Percentiles rank a stretch among this genome's conserved stretches.
Evolutionary conservation across 2,888 invertebrate species (phyloP).

Genomic region (Mythimna albipuncta): DNA sequence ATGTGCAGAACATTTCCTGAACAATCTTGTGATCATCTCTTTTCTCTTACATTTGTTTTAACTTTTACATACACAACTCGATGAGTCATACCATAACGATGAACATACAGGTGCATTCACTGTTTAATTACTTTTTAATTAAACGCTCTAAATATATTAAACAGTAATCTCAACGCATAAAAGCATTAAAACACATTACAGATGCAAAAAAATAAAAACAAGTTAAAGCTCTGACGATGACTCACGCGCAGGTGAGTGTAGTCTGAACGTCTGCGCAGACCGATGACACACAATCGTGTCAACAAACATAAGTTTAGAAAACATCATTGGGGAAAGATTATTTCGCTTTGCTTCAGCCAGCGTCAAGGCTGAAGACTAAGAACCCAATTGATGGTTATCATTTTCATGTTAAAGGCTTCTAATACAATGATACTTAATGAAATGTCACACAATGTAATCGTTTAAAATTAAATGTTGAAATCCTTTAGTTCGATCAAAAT

Average conservation of each 20-base stretch:
- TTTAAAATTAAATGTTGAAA: neutral
- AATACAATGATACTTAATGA: neutral
- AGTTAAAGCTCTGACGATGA: slow-evolving; percentile 56
- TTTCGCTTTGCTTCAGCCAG: neutral
- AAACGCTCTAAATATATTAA: slow-evolving; percentile 39
- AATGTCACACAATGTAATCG: neutral
- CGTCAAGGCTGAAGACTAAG: neutral
- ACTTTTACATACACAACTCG: neutral
- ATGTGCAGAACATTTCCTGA: neutral
- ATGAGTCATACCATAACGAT: slow-evolving; percentile 23
- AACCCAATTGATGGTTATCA: neutral
- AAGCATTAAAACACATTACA: slow-evolving; percentile 30
- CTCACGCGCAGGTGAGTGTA: slow-evolving; percentile 70
- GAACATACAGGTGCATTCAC: slow-evolving; percentile 23
- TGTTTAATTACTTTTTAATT: slow-evolving; percentile 41
- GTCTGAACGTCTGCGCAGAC: slow-evolving; percentile 64
- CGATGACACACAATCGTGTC: slow-evolving; percentile 58
- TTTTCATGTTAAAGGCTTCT: neutral
- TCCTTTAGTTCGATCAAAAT: too few species aligned
- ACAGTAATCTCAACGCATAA: slow-evolving; percentile 28
- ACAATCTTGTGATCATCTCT: neutral
- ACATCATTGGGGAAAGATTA: neutral
- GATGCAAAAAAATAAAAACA: slow-evolving; percentile 36
- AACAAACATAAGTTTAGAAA: slow-evolving; percentile 24
- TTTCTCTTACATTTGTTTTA: neutral